Base-by-base conservation (phyloP, 2,797 vertebrate species). In the Clarias laeviceps region DNA sequence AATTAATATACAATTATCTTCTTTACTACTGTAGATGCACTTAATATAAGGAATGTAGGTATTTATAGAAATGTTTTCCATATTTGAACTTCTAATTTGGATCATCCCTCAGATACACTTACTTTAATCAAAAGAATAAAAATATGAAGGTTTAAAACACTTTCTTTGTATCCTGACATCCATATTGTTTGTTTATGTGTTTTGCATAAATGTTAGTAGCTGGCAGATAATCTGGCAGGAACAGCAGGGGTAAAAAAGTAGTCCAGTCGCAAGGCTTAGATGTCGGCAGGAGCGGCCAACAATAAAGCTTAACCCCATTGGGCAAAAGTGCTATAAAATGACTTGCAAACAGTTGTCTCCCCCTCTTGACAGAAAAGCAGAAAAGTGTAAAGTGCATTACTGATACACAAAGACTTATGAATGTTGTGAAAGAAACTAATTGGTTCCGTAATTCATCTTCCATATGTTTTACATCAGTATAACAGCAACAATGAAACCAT, bases 91-190 rank as follows among this genome's bases (percentile, higher is more conserved):
- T 74, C 24, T 27, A 74, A 56, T 79, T 40, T 40, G 59, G 9
- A 40, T 79, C 14, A 78, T 15, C 64, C 45, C 62, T 45, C 22
- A 73, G 3, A 83, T 80, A 62, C 79, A 79, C 82, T 84, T 86
- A 82, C 80, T 79, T 82, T 24, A 62, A 11, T 22, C 69, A 57
- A 65, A 32, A 62, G 7, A 77, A 77, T 77, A n/a, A 64, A 45
- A 37, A 70, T 37, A 18, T 73, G 45, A 72, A 82, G 18, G 15
- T 66, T 64, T 12, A 76, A 29, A 32, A 62, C 8, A 68, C 12
- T 22, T 27, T 82, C 7, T 80, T 22, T 77, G 9, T 40, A 18
- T 24, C 7, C 54, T 8, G 17, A 59, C 20, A 15, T 45, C 9
- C 45, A 65, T 54, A 3, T n/a, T 78, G 34, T 40, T 15, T 37